These are phyloP conservation scores for Eumaeus atala DNA, from an alignment of 1,140 invertebrate genomes.

Conservation along the genomic window DNA sequence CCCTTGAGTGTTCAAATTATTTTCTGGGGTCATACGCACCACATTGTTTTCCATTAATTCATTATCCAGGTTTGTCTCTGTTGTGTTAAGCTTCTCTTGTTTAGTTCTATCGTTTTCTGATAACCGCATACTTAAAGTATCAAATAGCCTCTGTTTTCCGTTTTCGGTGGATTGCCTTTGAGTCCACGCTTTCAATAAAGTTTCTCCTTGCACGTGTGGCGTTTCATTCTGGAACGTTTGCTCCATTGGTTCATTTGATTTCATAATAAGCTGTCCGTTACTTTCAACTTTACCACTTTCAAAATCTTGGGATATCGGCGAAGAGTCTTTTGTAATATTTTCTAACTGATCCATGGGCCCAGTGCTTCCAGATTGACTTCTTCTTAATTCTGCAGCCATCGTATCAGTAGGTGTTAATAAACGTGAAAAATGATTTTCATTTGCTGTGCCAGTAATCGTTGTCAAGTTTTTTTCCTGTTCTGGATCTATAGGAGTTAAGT, in stretches of 20 bases:
- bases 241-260: slow-evolving; percentile 1
- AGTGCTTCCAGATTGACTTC: too few species aligned
- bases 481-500: not conserved
- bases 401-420: not conserved
- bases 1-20: not conserved
- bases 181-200: not conserved
- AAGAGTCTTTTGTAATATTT: too few species aligned
- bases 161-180: not conserved
- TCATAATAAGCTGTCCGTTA: not conserved
- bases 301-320: too few species aligned
- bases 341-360: too few species aligned
- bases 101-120: not conserved
- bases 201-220: too few species aligned
- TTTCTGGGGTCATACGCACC: not conserved
- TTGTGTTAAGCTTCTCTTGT: not conserved
- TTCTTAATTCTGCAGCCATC: too few species aligned
- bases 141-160: not conserved
- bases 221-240: too few species aligned
- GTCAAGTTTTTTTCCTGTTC: not conserved
- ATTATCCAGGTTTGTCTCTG: not conserved
- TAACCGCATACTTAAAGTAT: not conserved
- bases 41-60: not conserved
- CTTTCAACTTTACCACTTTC: not conserved
- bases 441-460: not conserved
- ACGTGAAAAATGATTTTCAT: not conserved